Base-by-base conservation (phyloP, 2,888 invertebrate species). In the Copidosoma aretas region DNA sequence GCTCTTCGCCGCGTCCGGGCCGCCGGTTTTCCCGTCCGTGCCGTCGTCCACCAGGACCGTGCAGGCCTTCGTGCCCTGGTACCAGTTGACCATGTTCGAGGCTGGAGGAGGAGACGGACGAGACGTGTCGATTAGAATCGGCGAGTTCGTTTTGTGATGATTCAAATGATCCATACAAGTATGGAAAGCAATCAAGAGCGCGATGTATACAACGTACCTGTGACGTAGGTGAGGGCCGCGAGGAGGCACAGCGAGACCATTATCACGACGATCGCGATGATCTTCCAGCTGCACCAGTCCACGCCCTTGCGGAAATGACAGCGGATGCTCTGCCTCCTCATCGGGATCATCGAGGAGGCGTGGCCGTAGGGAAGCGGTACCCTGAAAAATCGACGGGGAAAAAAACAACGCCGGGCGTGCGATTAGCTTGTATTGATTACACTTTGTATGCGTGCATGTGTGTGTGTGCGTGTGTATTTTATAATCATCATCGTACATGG, bases 241-340 rank as follows among this genome's bases (percentile, higher is more conserved):
- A 92, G 89, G 77, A 96, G 88, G 79, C 93, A 89, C 78, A 93
- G 90, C 77, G 93, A 91, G 78, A 95, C 88, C 84, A 93, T 89
- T 82, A 95, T 91, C 83, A 94, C 92, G 76, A 92, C 90, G 82
- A 97, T 92, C 74, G 95, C 94, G 76, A 94, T 91, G 85, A 95
- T 94, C 85, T 93, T 93, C 94, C 96, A 96, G 73, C 94, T 93
- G 86, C 97, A 97, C 77, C 93, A 91, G 68, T 93, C 91, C 78
- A 94, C 87, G 77, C 93, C 93, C 88, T 94, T 94, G 82, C 92
- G 90, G 85, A 94, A 93, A 85, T 93, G 94, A 86, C 93, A 93
- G 79, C 93, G 88, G 77, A 92, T 91, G 75, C 88, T 83, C 73
- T 83, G 83, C 75, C 82, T 80, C 75, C 83, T 82, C 81, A 82